Evolutionary conservation across 2,113 vertebrate species (phyloP).

Genomic region (Pholis gunnellus): DNA sequence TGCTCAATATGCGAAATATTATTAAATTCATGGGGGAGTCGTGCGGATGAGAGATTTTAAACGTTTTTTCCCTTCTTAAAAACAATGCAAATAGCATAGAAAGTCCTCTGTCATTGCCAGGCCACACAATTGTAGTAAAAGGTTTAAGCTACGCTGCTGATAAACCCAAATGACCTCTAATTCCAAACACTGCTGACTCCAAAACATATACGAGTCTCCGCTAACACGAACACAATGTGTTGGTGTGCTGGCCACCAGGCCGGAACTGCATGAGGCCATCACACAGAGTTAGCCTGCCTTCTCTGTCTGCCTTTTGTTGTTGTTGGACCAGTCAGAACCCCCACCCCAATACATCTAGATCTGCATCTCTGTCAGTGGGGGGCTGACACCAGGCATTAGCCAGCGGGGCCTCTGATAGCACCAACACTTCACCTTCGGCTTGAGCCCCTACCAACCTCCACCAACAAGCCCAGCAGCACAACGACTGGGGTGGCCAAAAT

Average conservation of each 20-base stretch:
- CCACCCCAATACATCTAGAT: slow-evolving; percentile 73
- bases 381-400: slow-evolving; percentile 83
- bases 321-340: slow-evolving; percentile 72
- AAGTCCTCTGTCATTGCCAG: background rate
- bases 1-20: background rate
- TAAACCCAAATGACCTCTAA: slow-evolving; percentile 31
- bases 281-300: slow-evolving; percentile 76
- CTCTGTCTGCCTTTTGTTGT: slow-evolving; percentile 62
- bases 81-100: background rate
- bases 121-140: background rate
- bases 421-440: slow-evolving; percentile 67
- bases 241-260: slow-evolving; percentile 59
- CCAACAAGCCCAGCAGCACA: slow-evolving; percentile 27
- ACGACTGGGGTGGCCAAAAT: slow-evolving; percentile 14
- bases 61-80: background rate
- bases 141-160: background rate
- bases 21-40: background rate
- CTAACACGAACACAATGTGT: slow-evolving; percentile 55
- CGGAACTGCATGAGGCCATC: slow-evolving; percentile 83
- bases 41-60: background rate
- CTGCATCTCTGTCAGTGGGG: slow-evolving; percentile 74
- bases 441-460: slow-evolving; percentile 40
- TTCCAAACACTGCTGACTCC: slow-evolving; percentile 35
- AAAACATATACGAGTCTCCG: slow-evolving; percentile 30
- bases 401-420: slow-evolving; percentile 64